A percentile compares a stretch with the other conserved stretches of the same genome.
Evolutionary conservation across 2,113 vertebrate species (phyloP).

Genomic region (Bubo bubo): DNA sequence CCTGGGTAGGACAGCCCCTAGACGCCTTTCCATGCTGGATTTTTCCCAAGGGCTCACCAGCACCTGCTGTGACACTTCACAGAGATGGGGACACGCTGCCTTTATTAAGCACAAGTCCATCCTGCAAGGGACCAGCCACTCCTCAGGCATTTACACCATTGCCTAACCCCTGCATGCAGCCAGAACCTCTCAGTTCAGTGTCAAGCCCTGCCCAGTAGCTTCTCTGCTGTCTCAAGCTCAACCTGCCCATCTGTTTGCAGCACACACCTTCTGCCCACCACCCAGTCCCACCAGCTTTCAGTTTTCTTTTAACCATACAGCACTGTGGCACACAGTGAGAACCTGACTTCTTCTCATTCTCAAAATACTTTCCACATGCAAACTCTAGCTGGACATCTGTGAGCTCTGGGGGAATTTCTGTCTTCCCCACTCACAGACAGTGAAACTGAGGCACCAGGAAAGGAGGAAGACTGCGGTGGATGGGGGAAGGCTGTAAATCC

Average conservation of each 20-base stretch:
- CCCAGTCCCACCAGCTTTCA: not conserved
- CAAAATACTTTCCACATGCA: not conserved
- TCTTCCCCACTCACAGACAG: not conserved
- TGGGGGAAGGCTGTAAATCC: not conserved
- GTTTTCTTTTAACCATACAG: not conserved
- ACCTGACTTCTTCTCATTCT: not conserved
- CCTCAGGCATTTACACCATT: not conserved
- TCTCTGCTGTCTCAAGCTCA: not conserved
- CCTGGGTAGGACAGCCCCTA: not conserved
- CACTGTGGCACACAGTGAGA: fast-evolving
- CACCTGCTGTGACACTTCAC: not conserved
- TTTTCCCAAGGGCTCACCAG: not conserved
- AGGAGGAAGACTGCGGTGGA: not conserved
- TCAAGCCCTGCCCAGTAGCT: not conserved
- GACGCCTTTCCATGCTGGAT: fast-evolving
- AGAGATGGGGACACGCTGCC: fast-evolving
- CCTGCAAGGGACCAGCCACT: not conserved
- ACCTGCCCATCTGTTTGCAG: not conserved
- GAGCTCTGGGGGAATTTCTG: not conserved
- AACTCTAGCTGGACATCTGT: not conserved
- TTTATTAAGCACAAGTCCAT: not conserved
- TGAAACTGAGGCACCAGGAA: not conserved
- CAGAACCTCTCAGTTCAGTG: not conserved
- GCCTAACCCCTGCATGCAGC: not conserved
- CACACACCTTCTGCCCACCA: not conserved